Evolutionary conservation across 1,140 invertebrate genomes (phyloP).

Genomic region (Aphelinus certus): DNA sequence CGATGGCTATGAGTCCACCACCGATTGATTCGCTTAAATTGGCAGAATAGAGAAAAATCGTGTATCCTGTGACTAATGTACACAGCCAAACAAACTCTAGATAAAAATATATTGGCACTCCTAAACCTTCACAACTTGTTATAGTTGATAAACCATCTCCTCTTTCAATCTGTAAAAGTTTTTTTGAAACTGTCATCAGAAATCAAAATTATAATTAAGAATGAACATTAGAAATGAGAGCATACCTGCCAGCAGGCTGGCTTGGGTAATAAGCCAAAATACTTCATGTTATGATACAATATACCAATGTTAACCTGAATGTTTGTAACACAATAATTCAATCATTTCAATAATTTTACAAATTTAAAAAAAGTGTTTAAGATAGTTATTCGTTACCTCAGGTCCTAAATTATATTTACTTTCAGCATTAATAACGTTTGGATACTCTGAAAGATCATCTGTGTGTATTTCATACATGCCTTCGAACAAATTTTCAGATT

Average conservation of each 20-base stretch:
- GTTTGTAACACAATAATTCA: slow-evolving; percentile 25
- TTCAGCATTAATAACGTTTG: slow-evolving; percentile 80
- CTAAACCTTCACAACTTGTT: slow-evolving; percentile 81
- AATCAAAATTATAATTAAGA: slow-evolving; percentile 10
- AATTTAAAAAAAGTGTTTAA: no score
- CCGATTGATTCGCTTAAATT: slow-evolving; percentile 73
- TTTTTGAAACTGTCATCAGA: no score
- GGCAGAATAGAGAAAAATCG: slow-evolving; percentile 73
- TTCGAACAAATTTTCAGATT: slow-evolving; percentile 71
- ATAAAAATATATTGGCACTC: slow-evolving; percentile 81
- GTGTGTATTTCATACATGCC: slow-evolving; percentile 74
- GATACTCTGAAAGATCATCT: slow-evolving; percentile 84
- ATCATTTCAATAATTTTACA: no score
- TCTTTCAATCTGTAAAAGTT: slow-evolving; percentile 68
- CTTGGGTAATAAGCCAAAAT: slow-evolving; percentile 55
- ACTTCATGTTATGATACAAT: slow-evolving; percentile 67
- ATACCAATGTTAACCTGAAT: slow-evolving; percentile 70
- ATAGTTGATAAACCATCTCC: slow-evolving; percentile 72
- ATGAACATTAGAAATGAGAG: no score
- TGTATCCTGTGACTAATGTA: slow-evolving; percentile 71
- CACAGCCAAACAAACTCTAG: slow-evolving; percentile 74
- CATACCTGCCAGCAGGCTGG: slow-evolving; percentile 60
- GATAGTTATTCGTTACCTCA: slow-evolving; percentile 70
- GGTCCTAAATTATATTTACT: slow-evolving; percentile 85
- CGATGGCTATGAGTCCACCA: slow-evolving; percentile 75